These are phyloP conservation scores for Ornithorhynchus anatinus DNA, from an alignment of 2,113 vertebrate species.

Conservation along the genomic window DNA sequence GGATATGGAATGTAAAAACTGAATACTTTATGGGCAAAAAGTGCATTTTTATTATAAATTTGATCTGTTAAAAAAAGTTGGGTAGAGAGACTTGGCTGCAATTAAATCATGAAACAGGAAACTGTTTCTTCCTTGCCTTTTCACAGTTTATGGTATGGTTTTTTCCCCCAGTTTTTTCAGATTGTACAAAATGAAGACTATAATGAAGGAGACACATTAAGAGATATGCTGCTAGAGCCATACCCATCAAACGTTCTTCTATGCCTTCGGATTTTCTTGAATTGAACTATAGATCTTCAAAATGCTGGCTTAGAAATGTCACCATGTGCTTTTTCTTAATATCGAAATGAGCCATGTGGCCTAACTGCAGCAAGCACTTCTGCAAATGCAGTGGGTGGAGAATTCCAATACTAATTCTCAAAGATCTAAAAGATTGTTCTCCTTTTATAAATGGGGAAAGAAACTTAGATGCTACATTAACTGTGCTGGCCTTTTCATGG, in stretches of 20 bases:
- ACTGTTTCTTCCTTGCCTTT: slow-evolving; percentile 16
- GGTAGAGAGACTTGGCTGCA: slow-evolving; percentile 13
- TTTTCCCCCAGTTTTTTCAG: slow-evolving; percentile 23
- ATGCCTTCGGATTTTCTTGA: background rate
- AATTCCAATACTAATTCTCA: too few species aligned
- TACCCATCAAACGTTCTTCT: background rate
- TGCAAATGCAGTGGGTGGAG: background rate
- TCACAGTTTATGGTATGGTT: background rate
- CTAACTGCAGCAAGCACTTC: background rate
- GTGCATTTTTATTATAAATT: slow-evolving; percentile 32
- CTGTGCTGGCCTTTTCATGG: too few species aligned
- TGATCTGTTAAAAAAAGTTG: slow-evolving; percentile 17
- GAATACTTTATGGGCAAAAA: background rate
- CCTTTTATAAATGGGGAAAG: too few species aligned
- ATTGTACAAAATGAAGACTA: background rate
- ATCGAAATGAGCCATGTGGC: too few species aligned
- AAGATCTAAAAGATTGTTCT: too few species aligned
- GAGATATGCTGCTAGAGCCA: background rate
- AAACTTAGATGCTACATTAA: too few species aligned
- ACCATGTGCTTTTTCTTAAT: background rate
- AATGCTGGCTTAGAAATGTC: background rate
- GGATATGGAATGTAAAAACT: slow-evolving; percentile 23
- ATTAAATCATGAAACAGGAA: background rate
- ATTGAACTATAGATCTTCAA: background rate
- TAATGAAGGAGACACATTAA: slow-evolving; percentile 4